Conservation (phyloP, 2,797 vertebrate genomes). For the Euphonia xanthogaster region DNA sequence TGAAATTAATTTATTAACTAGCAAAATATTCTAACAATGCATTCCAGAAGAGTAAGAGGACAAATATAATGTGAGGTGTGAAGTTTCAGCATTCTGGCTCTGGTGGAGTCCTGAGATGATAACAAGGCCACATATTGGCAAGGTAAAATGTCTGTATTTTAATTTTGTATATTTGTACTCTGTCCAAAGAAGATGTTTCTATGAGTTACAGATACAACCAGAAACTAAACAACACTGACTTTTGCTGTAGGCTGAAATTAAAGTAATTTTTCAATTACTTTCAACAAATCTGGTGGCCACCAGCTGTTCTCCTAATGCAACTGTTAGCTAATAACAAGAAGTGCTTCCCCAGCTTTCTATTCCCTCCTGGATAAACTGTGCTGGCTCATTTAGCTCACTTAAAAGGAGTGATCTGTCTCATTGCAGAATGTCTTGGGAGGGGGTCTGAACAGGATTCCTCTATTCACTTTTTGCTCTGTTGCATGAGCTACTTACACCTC, state of each 20-base stretch:
- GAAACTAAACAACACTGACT: background rate
- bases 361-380: background rate
- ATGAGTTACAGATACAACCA: background rate
- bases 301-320: background rate
- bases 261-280: slow-evolving; percentile 31
- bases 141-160: background rate
- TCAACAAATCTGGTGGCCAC: background rate
- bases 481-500: background rate
- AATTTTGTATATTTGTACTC: background rate
- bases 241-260: slow-evolving; percentile 16
- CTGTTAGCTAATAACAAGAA: background rate
- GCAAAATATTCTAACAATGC: background rate
- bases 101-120: background rate
- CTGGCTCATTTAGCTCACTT: background rate
- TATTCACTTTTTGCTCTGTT: background rate
- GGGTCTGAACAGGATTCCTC: background rate
- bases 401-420: background rate
- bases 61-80: background rate
- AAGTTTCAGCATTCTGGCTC: background rate
- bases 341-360: background rate
- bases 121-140: background rate
- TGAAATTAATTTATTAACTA: background rate
- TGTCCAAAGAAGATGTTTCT: background rate
- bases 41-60: background rate
- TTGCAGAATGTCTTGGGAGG: background rate